Evolutionary conservation across 1,140 invertebrate genomes (phyloP).

Genomic region (Lepidurus apus): DNA sequence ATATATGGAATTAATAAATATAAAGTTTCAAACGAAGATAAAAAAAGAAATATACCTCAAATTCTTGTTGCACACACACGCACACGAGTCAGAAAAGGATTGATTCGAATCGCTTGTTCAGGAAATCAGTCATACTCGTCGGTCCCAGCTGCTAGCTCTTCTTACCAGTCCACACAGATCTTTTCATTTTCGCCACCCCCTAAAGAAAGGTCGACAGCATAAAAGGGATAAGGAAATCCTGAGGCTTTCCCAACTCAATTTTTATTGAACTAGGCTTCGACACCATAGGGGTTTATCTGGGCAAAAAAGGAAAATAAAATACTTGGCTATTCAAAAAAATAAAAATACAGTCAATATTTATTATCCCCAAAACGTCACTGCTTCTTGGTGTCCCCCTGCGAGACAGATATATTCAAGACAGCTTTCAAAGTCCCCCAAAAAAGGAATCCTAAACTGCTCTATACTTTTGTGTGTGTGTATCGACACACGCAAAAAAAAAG

Average conservation of each 20-base stretch:
- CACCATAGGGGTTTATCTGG: too few relatives aligned
- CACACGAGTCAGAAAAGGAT: background rate
- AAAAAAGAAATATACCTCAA: background rate
- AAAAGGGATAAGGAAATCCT: background rate
- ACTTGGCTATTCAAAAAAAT: background rate
- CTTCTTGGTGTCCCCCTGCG: background rate
- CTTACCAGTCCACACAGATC: too few relatives aligned
- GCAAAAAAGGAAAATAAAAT: too few relatives aligned
- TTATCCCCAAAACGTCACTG: background rate
- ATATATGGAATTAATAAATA: background rate
- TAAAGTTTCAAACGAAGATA: background rate
- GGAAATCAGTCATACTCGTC: slow-evolving; percentile 1
- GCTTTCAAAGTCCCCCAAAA: background rate
- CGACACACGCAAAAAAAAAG: background rate
- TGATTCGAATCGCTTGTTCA: background rate
- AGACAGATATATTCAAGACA: background rate
- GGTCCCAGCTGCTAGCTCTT: background rate
- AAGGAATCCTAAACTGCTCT: background rate
- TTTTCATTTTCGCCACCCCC: too few relatives aligned
- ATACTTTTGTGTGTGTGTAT: background rate
- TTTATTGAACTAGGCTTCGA: too few relatives aligned
- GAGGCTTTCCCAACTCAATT: too few relatives aligned
- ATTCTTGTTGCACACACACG: background rate
- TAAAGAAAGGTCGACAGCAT: background rate
- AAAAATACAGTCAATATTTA: background rate